These are phyloP conservation scores for Otolemur crassicaudatus DNA, from an alignment of 2,797 vertebrate species.

Conservation along the genomic window DNA sequence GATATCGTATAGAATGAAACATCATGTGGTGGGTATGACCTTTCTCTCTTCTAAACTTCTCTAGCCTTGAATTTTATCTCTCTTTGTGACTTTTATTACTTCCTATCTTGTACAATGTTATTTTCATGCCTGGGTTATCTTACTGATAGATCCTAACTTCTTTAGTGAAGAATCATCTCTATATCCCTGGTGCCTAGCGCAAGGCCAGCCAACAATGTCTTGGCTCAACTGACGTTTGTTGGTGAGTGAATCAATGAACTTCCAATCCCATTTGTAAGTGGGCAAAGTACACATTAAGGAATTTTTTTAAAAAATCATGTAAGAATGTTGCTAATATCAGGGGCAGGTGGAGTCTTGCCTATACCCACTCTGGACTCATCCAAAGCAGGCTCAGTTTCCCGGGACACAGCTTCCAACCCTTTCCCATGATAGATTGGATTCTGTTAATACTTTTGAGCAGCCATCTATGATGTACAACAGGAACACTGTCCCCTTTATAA, in stretches of 20 bases:
- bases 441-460: neutral
- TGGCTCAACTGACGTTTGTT: neutral
- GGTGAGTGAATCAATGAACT: neutral
- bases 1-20: neutral
- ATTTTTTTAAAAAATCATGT: neutral
- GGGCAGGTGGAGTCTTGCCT: neutral
- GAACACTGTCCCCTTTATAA: neutral
- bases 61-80: constrained; percentile 22
- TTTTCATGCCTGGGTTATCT: neutral
- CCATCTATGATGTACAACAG: neutral
- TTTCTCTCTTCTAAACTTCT: neutral
- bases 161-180: neutral
- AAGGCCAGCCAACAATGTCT: neutral
- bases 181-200: neutral
- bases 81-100: neutral
- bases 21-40: neutral
- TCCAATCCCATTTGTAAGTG: neutral
- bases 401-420: neutral
- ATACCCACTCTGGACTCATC: neutral
- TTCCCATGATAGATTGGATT: neutral
- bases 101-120: neutral
- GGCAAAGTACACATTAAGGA: neutral
- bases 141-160: neutral
- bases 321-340: neutral
- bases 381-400: neutral